These are phyloP conservation scores for Eidolon helvum DNA, from an alignment of 2,113 vertebrate genomes.

Conservation along the genomic window DNA sequence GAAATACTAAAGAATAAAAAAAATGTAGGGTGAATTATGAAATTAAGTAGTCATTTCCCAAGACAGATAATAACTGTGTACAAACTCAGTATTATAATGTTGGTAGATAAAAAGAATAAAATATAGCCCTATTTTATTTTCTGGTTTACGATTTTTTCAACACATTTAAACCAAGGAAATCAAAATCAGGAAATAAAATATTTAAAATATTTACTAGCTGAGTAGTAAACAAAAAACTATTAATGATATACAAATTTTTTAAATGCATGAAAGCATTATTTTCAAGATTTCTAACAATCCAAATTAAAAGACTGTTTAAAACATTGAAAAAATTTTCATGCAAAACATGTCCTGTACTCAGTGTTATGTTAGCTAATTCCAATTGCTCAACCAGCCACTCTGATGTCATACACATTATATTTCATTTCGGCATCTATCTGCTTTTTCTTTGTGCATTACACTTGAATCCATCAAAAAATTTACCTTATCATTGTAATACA, in stretches of 20 bases:
- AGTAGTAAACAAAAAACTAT: background rate
- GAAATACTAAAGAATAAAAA: background rate
- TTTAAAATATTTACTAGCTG: background rate
- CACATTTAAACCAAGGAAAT: slow-evolving; percentile 29
- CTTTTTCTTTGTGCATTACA: background rate
- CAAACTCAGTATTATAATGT: background rate
- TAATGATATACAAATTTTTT: background rate
- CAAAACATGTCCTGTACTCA: background rate
- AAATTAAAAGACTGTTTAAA: slow-evolving; percentile 1
- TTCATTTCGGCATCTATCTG: background rate
- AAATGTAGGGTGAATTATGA: background rate
- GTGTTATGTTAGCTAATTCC: background rate
- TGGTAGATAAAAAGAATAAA: background rate
- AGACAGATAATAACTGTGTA: background rate
- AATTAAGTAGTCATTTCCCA: background rate
- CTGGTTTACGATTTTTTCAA: background rate
- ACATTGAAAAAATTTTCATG: background rate
- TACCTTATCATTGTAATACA: background rate
- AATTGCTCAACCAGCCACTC: background rate
- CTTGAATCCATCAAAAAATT: background rate
- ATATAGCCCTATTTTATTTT: background rate
- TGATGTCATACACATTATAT: background rate
- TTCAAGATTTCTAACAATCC: background rate
- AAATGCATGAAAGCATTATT: background rate
- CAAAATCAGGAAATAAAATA: slow-evolving; percentile 13